These are phyloP conservation scores for Heliconius erato DNA, from an alignment of 2,888 invertebrate genomes.

Conservation along the genomic window DNA sequence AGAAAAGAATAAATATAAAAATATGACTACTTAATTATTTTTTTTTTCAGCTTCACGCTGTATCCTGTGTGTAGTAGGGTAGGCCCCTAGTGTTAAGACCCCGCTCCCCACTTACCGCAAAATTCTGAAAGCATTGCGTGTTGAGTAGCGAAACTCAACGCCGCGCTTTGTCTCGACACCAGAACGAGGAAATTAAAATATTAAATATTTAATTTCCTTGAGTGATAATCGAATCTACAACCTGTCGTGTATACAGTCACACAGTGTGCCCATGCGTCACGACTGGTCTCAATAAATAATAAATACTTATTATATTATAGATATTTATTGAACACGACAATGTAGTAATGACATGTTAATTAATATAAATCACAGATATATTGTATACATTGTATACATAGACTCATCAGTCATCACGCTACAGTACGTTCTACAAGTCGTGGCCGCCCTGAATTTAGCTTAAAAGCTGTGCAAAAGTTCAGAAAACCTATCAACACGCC, in stretches of 20 bases:
- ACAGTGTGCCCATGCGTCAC: too few species aligned
- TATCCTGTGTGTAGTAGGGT: background rate
- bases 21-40: background rate
- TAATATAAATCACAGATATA: background rate
- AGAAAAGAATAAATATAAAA: background rate
- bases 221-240: background rate
- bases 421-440: too few species aligned
- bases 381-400: slow-evolving; percentile 4
- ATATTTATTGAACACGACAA: too few species aligned
- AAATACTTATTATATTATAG: background rate
- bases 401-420: background rate
- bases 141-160: background rate
- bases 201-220: background rate
- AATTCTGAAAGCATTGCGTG: background rate
- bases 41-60: background rate
- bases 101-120: background rate
- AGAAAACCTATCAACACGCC: too few species aligned
- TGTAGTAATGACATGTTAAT: too few species aligned
- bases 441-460: too few species aligned
- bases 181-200: background rate
- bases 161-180: background rate
- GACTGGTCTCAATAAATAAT: too few species aligned
- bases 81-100: background rate
- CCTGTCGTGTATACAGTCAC: background rate
- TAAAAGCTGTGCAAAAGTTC: too few species aligned